phyloP scores from a whole-genome alignment of 2,797 vertebrate species.

The Coregonus ussuriensis region DNA sequence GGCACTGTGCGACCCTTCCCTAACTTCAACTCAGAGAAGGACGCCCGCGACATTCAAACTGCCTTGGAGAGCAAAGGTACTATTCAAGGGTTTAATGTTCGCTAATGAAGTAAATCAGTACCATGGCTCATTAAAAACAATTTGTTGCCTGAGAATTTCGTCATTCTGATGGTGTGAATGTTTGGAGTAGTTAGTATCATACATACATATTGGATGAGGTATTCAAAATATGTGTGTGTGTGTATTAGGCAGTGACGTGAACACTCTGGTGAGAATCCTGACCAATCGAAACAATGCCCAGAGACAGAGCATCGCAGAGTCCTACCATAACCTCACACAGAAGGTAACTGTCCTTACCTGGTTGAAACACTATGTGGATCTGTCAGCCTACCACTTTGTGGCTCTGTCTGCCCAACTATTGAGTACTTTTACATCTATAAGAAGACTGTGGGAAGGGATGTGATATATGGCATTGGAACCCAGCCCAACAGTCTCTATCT shows the following conservation, averaged over 20 bases:
- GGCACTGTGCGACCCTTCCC: slow-evolving; percentile 71
- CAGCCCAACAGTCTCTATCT: background rate
- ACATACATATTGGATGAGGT: background rate
- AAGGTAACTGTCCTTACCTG: slow-evolving; percentile 29
- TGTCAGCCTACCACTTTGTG: background rate
- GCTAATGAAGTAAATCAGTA: background rate
- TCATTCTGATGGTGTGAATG: background rate
- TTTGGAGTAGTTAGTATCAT: background rate
- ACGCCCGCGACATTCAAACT: slow-evolving; percentile 40
- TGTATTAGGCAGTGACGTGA: slow-evolving; percentile 36
- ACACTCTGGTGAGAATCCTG: slow-evolving; percentile 62
- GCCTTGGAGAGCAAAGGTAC: slow-evolving; percentile 52
- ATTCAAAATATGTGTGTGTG: background rate
- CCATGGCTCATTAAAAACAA: background rate
- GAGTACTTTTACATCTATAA: background rate
- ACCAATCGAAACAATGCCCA: slow-evolving; percentile 69
- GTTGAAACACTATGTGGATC: background rate
- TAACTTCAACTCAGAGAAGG: slow-evolving; percentile 62
- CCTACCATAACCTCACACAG: slow-evolving; percentile 52
- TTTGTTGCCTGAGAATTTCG: background rate
- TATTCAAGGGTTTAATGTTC: background rate
- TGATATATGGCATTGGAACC: background rate
- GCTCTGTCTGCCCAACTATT: background rate
- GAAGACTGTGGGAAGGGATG: background rate
- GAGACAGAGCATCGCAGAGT: slow-evolving; percentile 60